Base-by-base conservation (phyloP, 2,888 invertebrate genomes). In the Zaprionus lineosus region DNA sequence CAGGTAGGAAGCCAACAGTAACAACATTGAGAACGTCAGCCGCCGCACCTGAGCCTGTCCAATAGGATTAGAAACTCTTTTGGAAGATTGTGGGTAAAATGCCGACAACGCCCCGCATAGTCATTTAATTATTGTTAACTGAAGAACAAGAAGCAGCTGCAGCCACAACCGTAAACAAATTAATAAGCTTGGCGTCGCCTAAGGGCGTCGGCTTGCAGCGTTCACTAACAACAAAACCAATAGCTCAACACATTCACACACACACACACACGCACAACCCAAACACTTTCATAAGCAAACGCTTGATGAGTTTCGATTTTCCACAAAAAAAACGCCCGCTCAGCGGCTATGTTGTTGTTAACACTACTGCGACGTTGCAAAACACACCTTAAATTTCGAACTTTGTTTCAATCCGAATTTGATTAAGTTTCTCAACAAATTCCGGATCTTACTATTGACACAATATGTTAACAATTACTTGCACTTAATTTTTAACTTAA, bases 141-240 rank as follows among this genome's bases (percentile, higher is more conserved):
- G 46, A 29, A 36, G 37, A n/a, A n/a, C n/a, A n/a, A n/a, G n/a
- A 41, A 50, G 21, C 51, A 44, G 29, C 15, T 26, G 14, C 34
- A 57, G 16, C 52, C 40, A 16, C 41, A 29, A 37, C 43, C 24
- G 46, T 74, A 68, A 64, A 74, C 68, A 66, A 84, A 77, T 74
- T 71, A 77, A 74, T 68, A 63, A 65, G 41, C 46, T 57, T 61
- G 61, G 58, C 65, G 50, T 51, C 53, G 70, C 69, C 84, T 61
- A 64, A 82, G 79, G 81, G 85, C 85, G 85, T 82, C 85, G 83
- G 79, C 85, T 71, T 69, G 65, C 52, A 59, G 41, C 53, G 40
- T 41, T 39, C 63, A 55, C 39, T 33, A 73, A 60, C 66, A 74
- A 78, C 71, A 73, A 79, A 71, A 62, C 70, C 64, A 82, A 83